phyloP scores from a whole-genome alignment of 1,140 invertebrate genomes.

The Carcinoscorpius rotundicauda region DNA sequence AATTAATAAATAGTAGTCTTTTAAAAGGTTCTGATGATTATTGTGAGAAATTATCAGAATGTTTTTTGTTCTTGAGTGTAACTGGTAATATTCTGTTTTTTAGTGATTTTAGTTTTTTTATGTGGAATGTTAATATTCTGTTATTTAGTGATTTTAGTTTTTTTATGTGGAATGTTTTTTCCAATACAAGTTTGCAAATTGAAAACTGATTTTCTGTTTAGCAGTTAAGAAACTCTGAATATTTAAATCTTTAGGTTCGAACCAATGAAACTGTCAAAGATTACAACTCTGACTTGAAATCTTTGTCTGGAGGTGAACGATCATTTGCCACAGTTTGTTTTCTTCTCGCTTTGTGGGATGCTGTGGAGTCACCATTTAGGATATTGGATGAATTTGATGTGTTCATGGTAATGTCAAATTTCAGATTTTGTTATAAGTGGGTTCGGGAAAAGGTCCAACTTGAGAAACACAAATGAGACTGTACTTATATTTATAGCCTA shows the following conservation, averaged over 20 bases:
- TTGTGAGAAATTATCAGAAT: neutral
- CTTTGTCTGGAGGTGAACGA: slow-evolving; percentile 86
- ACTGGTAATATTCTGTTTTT: too few relatives aligned
- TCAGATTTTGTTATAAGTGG: neutral
- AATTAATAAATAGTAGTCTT: neutral
- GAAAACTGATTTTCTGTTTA: neutral
- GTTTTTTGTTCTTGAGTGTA: neutral
- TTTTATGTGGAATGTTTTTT: too few relatives aligned
- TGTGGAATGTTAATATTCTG: too few relatives aligned
- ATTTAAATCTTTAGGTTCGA: slow-evolving; percentile 2
- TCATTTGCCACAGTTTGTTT: slow-evolving; percentile 91
- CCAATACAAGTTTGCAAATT: too few relatives aligned
- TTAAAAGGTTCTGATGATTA: neutral
- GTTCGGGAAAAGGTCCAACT: neutral
- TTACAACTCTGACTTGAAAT: slow-evolving; percentile 21
- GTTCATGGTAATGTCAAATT: slow-evolving; percentile 58
- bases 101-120: too few relatives aligned
- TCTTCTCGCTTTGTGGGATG: slow-evolving; percentile 85
- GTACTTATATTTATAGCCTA: too few relatives aligned
- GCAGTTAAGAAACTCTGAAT: slow-evolving; percentile 5
- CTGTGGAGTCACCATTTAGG: slow-evolving; percentile 79
- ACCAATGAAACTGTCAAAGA: neutral
- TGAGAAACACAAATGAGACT: too few relatives aligned
- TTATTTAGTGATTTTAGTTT: too few relatives aligned
- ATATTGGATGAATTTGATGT: slow-evolving; percentile 98